A percentile compares a stretch with the other conserved stretches of the same genome.
phyloP scores from a whole-genome alignment of 1,140 invertebrate species.

The Drosophila equinoxialis region DNA sequence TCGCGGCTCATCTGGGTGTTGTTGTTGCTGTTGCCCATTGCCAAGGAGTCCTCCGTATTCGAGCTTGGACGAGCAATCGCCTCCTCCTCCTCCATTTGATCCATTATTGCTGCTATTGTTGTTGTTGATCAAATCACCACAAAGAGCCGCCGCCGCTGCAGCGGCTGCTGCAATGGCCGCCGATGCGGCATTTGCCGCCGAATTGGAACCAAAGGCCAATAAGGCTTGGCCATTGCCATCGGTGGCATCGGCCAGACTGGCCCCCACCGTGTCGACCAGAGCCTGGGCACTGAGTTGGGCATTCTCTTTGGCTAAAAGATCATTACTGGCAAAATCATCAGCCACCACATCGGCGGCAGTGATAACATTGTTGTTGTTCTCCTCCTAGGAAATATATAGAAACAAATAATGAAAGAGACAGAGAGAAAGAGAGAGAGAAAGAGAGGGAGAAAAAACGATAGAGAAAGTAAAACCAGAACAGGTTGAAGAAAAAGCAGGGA shows the following conservation, averaged over 20 bases:
- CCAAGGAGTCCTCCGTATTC: constrained; percentile 47
- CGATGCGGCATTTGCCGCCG: constrained; percentile 40
- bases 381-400: constrained; percentile 70
- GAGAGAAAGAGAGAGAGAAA: constrained; percentile 14
- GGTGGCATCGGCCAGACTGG: constrained; percentile 57
- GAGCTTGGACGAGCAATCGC: constrained; percentile 46
- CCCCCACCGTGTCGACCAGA: constrained; percentile 64
- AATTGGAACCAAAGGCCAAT: constrained; percentile 58
- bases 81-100: constrained; percentile 17
- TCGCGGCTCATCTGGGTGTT: constrained; percentile 65
- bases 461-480: constrained; percentile 34
- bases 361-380: constrained; percentile 78
- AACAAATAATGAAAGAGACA: constrained; percentile 18
- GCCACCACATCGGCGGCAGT: constrained; percentile 30
- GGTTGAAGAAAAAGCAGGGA: constrained; percentile 25
- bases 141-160: constrained; percentile 41
- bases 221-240: constrained; percentile 38
- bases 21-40: constrained; percentile 20
- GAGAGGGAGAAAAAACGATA: neutral
- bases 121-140: constrained; percentile 66
- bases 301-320: constrained; percentile 71
- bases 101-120: constrained; percentile 39
- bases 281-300: constrained; percentile 64
- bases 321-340: constrained; percentile 68
- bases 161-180: constrained; percentile 44